Evolutionary conservation across 1,140 invertebrate species (phyloP), one percentile per base, ranked within the genome.

Genomic region (Yoshiicerus persimilis): DNA sequence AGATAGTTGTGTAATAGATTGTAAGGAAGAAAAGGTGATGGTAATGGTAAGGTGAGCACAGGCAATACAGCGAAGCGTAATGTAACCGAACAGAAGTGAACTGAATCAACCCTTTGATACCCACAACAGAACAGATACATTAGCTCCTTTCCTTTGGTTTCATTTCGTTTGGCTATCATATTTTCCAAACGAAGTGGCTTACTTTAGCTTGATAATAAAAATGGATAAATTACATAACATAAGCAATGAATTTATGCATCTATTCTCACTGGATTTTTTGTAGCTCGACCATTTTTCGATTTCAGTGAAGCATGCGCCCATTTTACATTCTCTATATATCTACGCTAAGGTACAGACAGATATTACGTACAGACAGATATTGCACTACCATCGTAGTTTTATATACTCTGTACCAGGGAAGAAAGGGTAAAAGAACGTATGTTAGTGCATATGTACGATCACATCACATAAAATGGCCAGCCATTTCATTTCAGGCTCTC

Each of bases 251-350:
- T 87, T 87, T 87, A 87, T 87, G 86, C 36, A 70, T 77, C 66
- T 64, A 77, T 86, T 56, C 84, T 87, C 66, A 56, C 84, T 64
- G 84, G 38, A 64, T 41, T 77, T 70, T 87, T 70, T 87, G 36
- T 70, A 38, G n/a, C 62, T 70, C 32, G 86, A 87, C 86, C 86
- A 87, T 87, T 87, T 87, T 87, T 87, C 64, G 36, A 87, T 77
- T 47, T 87, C 86, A 87, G 34, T 87, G 86, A 87, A 87, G 86
- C 86, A 87, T 87, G 86, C 86, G 86, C 86, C 86, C 86, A 77
- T 87, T 87, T 87, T 64, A 77, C 66, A 27, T 23, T 56, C 62
- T 56, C 13, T n/a, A 36, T 38, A 80, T 77, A 34, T 38, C 25
- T 84, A 41, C 36, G n/a, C 47, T 27, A 41, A 41, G 38, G 25